These are phyloP conservation scores for Drosophila fuyamai DNA, from an alignment of 1,140 invertebrate genomes.

Conservation along the genomic window DNA sequence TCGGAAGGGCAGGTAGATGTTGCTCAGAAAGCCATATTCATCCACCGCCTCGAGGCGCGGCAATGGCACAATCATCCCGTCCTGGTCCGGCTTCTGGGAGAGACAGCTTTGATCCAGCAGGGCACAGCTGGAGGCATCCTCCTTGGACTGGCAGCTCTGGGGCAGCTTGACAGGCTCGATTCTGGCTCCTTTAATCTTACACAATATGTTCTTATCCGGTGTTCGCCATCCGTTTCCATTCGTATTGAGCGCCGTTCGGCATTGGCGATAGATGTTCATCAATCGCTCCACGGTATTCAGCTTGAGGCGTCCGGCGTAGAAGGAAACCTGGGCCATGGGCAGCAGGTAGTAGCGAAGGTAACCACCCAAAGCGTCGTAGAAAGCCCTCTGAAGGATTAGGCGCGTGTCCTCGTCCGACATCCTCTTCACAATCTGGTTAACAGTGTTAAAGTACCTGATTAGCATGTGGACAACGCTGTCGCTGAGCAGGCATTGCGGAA, in stretches of 20 bases:
- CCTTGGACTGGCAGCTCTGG: constrained; percentile 12
- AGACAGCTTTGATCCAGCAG: constrained; percentile 46
- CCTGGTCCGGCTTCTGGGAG: constrained; percentile 26
- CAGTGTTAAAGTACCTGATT: constrained; percentile 72
- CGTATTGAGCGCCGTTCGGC: constrained; percentile 68
- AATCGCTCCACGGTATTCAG: constrained; percentile 59
- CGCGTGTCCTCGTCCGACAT: constrained; percentile 46
- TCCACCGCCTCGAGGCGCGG: constrained; percentile 69
- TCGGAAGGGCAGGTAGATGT: constrained; percentile 76
- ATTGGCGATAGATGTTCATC: constrained; percentile 57
- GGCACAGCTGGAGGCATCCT: constrained; percentile 56
- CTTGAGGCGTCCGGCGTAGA: constrained; percentile 72
- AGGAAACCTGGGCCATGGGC: constrained; percentile 75
- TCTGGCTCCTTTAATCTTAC: constrained; percentile 16
- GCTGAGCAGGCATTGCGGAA: constrained; percentile 35
- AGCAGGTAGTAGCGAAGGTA: constrained; percentile 72
- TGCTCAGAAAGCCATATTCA: constrained; percentile 51
- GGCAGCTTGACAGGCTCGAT: constrained; percentile 47
- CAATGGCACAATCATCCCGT: constrained; percentile 69
- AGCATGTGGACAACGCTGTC: constrained; percentile 58
- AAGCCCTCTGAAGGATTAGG: constrained; percentile 56
- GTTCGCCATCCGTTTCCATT: constrained; percentile 77
- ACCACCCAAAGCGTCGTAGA: constrained; percentile 78
- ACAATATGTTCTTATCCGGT: constrained; percentile 48
- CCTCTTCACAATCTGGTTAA: constrained; percentile 62